Evolutionary conservation across 1,140 invertebrate species (phyloP), one percentile per base, ranked within the genome.

Genomic region (Drosophila navojoa): DNA sequence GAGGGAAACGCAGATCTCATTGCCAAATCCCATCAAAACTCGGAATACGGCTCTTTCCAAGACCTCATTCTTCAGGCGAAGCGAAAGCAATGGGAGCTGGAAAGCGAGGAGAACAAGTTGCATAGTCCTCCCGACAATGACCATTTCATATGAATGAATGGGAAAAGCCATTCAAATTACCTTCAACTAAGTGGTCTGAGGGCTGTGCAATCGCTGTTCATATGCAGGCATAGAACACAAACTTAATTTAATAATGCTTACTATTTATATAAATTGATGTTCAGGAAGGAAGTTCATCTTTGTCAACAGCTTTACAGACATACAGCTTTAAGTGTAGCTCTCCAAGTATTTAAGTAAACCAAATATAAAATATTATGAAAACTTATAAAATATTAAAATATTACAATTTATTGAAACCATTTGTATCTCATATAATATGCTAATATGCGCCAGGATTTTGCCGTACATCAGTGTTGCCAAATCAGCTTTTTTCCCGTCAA

Each of bases 31-130:
- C 58, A 74, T 0, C 79, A 80, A 16, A 80, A 90, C 10, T 60
- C 59, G 1, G 90, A 91, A 32, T 90, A 89, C 10, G 85, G 81
- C 4, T 91, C 90, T 13, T 86, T 91, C 22, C 89, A 91, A 53
- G 90, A 91, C 6, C 57, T 91, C 1, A 91, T 91, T 38, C 42
- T 86, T 45, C 89, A 91, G 45, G 85, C 90, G 11, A 81, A 82
- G 19, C 54, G 66, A 25, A 82, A 77, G 4, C 81, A 91, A 55
- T 79, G 79, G 85, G 69, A 90, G 58, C 73, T 52, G 0, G 73
- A 89, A 58, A 71, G 44, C 52, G 84, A 89, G 52, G 89, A 91
- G 77, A 89, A 64, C 64, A 91, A 91, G 32, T 72, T 90, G 72
- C 76, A 90, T 50, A 64, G 59, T 70, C 68, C 79, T 13, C 71